These are phyloP conservation scores for Plecturocebus donacophilus DNA, from an alignment of 2,113 vertebrate species.

Conservation along the genomic window DNA sequence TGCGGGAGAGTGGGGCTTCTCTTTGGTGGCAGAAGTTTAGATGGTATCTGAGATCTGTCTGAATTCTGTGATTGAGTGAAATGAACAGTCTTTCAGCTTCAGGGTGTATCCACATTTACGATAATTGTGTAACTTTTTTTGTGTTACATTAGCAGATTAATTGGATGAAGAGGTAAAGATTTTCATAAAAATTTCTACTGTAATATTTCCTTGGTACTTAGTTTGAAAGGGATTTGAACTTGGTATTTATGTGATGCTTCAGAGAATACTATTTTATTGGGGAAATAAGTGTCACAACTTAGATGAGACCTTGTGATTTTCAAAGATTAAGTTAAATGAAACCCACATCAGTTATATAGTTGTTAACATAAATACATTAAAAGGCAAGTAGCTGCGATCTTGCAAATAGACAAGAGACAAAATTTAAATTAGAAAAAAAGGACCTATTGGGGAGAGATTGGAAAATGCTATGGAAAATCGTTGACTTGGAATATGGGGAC, in stretches of 20 bases:
- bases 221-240: slow-evolving; percentile 7
- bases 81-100: slow-evolving; percentile 9
- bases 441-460: neutral
- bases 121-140: neutral
- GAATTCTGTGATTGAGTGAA: slow-evolving; percentile 11
- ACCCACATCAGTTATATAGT: slow-evolving; percentile 1
- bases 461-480: neutral
- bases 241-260: neutral
- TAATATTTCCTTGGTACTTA: neutral
- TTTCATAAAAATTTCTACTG: slow-evolving; percentile 5
- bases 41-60: neutral
- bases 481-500: neutral
- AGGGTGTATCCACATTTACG: neutral
- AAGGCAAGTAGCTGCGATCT: neutral
- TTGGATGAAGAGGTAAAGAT: slow-evolving; percentile 12
- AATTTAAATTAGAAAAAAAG: neutral
- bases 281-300: slow-evolving; percentile 9
- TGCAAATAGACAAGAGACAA: neutral
- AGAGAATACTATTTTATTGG: slow-evolving; percentile 18
- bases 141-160: slow-evolving; percentile 22
- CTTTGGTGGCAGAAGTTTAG: neutral
- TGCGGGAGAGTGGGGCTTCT: neutral
- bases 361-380: neutral
- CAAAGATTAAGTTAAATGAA: slow-evolving; percentile 15
- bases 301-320: neutral